Evolutionary conservation across 2,113 vertebrate species (phyloP).

Genomic region (Atrichornis clamosus): DNA sequence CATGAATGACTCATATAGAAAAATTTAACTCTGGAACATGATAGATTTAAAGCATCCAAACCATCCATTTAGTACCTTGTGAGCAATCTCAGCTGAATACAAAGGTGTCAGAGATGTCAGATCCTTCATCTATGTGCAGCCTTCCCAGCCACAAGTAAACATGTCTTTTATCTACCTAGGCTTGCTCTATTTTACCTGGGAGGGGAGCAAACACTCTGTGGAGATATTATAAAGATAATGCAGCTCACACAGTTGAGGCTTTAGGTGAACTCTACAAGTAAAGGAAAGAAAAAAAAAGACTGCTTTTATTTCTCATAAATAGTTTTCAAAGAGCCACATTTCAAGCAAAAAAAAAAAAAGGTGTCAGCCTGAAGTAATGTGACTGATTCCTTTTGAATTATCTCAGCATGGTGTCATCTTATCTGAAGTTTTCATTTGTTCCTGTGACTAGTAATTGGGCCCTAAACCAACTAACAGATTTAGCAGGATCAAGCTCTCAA

Average conservation of each 20-base stretch:
- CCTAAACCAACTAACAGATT: background rate
- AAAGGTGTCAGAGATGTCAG: background rate
- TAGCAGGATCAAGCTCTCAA: conserved; percentile 29
- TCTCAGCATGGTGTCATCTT: conserved; percentile 4
- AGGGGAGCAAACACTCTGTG: background rate
- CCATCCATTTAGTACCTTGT: background rate
- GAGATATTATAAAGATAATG: background rate
- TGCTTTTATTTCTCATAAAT: background rate
- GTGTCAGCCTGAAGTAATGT: background rate
- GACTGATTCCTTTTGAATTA: conserved; percentile 38
- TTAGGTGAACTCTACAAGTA: background rate
- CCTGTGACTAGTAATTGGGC: conserved; percentile 12
- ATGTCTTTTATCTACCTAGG: background rate
- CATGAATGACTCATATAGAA: background rate
- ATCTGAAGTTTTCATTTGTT: conserved; percentile 9
- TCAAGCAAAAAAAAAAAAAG: background rate
- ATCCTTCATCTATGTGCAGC: background rate
- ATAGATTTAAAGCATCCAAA: background rate
- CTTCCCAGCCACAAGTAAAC: background rate
- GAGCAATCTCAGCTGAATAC: background rate
- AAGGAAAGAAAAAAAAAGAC: background rate
- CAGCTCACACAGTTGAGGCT: background rate
- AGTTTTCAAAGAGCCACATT: background rate
- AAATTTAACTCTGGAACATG: background rate
- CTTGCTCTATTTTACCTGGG: background rate